Base-by-base conservation (phyloP, 1,140 invertebrate genomes). In the Drosophila athabasca region DNA sequence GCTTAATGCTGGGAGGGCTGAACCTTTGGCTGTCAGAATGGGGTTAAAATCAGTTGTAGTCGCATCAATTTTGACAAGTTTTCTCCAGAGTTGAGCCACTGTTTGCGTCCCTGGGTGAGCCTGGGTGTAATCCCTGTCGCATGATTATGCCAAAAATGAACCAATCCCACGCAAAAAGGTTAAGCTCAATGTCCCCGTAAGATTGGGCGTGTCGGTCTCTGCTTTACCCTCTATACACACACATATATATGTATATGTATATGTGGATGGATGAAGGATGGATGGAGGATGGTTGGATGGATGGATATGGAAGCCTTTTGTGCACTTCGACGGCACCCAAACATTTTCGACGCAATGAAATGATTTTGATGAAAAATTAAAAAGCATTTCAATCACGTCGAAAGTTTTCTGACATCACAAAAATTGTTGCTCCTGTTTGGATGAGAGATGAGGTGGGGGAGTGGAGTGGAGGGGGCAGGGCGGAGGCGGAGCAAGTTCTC, bases 371-470 rank as follows among this genome's bases (percentile, higher is more conserved):
- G 74, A 70, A 71, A 78, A 78, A 78, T 81, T 75, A 71, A 81
- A 81, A 87, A 78, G 65, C 82, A 81, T 85, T 85, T 85, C 82
- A 85, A 85, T 85, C 82, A 87, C 66, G 67, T 66, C 82, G 62
- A 87, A 87, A 81, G 62, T 87, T 87, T 80, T 70, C 49, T 74
- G 57, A 60, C 73, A 80, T 62, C 62, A 62, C 78, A 66, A 53
- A 74, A 85, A 74, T 67, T 69, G 66, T 79, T 67, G 65, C 62
- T 62, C 50, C 52, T 43, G 22, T 29, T 43, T 43, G 43, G 58
- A 13, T 39, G 22, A 53, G 19, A 19, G 29, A 39, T 17, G 51
- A 24, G 8, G 8, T 9, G 31, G 52, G 44, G 24, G 35, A 19
- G 39, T 58, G n/a, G 19, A 43, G 6, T 29, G 22, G 31, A 43